phyloP scores from a whole-genome alignment of 2,113 vertebrate species.

The Nesogale talazaci region DNA sequence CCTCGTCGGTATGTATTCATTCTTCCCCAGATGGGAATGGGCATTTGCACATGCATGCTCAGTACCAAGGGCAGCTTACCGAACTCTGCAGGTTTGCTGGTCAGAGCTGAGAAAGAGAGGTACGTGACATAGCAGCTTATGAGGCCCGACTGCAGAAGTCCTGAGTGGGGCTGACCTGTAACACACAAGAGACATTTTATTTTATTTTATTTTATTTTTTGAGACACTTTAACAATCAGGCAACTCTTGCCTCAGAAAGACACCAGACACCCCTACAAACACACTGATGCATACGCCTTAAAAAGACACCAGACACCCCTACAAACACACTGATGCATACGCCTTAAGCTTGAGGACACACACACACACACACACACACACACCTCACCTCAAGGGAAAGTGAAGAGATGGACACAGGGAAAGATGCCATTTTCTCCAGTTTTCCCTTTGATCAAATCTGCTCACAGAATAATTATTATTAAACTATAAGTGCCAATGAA shows the following conservation, averaged over 20 bases:
- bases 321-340: too few relatives aligned
- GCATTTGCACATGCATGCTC: neutral
- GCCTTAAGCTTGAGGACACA: neutral
- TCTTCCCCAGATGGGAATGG: neutral
- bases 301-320: neutral
- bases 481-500: neutral
- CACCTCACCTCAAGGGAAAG: too few relatives aligned
- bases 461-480: constrained; percentile 5
- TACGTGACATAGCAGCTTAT: constrained; percentile 99
- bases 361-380: too few relatives aligned
- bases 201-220: too few relatives aligned
- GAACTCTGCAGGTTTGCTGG: constrained; percentile 95
- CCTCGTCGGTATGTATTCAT: neutral
- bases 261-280: neutral
- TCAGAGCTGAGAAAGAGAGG: constrained; percentile 96
- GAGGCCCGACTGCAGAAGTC: constrained; percentile 95
- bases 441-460: constrained; percentile 30
- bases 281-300: neutral
- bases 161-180: constrained; percentile 94
- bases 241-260: neutral
- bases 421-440: neutral
- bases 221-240: neutral
- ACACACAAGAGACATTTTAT: neutral
- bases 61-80: constrained; percentile 83
- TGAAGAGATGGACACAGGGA: neutral